Evolutionary conservation across 2,113 vertebrate species (phyloP), one percentile per base, ranked within the genome.

Genomic region (Chaetodon auriga): DNA sequence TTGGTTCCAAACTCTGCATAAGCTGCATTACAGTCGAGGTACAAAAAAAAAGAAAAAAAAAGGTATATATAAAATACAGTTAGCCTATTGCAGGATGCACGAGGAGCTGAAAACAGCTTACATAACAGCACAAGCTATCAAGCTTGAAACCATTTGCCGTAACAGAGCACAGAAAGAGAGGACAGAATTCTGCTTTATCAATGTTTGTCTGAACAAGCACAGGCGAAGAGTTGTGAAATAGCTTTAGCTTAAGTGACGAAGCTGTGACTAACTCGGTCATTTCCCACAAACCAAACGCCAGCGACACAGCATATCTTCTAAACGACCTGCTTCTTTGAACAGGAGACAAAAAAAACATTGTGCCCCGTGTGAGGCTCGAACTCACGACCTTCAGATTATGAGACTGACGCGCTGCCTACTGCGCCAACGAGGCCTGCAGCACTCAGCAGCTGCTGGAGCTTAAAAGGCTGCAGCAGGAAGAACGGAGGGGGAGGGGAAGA

Each of bases 311-410:
- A 30, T 1, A 55, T 15, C 11, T 5, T 2, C 3, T n/a, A 5
- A 57, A 69, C 14, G 4, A 7, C 23, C n/a, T 5, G 5, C 3
- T 15, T 1, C 11, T 14, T 25, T 12, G 16, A 63, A 58, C 9
- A 21, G 16, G 4, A 7, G 9, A 38, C 15, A 12, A 89, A 88
- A 91, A 86, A 0, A 41, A 41, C 6, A 54, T 0, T 0, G 0
- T 92, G 92, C 93, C 90, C 90, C 90, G 90, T 94, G 91, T 93
- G 93, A 94, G 93, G 93, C 90, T 94, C 90, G 92, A 94, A 93
- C 91, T 93, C 93, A 93, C 93, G 90, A 93, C 93, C 93, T 94
- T 94, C 92, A 93, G 92, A 93, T 93, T 93, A 93, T 93, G 92
- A 93, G 92, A 93, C 91, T 93, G 92, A 92, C 91, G 91, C 91